Percentiles rank a stretch among this genome's conserved stretches.
phyloP scores from a whole-genome alignment of 2,797 vertebrate genomes.

The Balearica regulorum region DNA sequence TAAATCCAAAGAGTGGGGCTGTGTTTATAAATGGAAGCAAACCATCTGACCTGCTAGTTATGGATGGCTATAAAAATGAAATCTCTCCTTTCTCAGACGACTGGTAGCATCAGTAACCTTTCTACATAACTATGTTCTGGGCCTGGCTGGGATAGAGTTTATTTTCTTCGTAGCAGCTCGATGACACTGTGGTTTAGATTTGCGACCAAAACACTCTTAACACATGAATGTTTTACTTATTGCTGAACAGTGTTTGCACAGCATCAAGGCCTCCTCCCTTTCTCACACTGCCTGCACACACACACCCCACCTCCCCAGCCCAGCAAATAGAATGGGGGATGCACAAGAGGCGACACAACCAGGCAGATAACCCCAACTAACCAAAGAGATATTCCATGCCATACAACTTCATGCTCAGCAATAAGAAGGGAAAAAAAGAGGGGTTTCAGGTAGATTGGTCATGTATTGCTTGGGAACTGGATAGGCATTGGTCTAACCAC shows the following conservation, averaged over 20 bases:
- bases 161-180: not conserved
- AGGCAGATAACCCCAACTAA: too few relatives aligned
- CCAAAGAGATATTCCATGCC: not conserved
- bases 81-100: not conserved
- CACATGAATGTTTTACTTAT: not conserved
- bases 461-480: not conserved
- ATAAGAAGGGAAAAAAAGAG: not conserved
- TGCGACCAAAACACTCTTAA: not conserved
- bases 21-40: not conserved
- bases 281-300: not conserved
- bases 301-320: too few relatives aligned
- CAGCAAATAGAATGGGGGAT: not conserved
- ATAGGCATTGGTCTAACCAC: accelerated
- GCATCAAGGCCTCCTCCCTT: not conserved
- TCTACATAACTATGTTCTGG: not conserved
- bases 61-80: not conserved
- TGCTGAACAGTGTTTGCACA: not conserved
- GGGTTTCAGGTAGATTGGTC: not conserved
- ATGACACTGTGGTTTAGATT: not conserved
- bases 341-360: not conserved
- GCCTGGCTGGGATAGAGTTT: not conserved
- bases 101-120: not conserved
- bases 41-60: not conserved
- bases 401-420: not conserved
- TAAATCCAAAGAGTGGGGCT: not conserved